Conservation (phyloP, 1,140 invertebrate genomes). For the Drosophila punjabiensis region DNA sequence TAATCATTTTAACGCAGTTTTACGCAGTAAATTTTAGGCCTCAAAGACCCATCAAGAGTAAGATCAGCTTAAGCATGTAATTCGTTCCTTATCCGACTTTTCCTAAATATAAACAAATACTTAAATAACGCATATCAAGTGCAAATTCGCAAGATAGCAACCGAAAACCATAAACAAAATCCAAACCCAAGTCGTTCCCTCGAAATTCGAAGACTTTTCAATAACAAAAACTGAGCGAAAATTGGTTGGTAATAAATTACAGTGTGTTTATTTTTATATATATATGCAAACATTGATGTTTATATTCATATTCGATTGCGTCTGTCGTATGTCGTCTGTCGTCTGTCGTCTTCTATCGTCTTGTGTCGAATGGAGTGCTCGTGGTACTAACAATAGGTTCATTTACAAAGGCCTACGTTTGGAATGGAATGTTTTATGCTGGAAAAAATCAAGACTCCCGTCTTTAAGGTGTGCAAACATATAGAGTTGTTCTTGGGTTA, state of each 20-base stretch:
- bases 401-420: constrained; percentile 34
- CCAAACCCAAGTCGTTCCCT: neutral
- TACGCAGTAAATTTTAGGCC: neutral
- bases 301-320: constrained; percentile 50
- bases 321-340: constrained; percentile 1
- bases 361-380: constrained; percentile 40
- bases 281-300: constrained; percentile 17
- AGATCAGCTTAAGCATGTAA: no score
- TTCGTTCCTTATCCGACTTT: neutral
- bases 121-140: neutral
- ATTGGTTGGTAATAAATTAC: constrained; percentile 24
- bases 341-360: neutral
- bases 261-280: constrained; percentile 14
- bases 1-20: neutral
- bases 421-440: constrained; percentile 48
- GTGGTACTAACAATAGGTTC: constrained; percentile 32
- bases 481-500: no score
- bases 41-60: neutral
- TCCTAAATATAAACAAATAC: neutral
- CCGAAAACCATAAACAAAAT: neutral
- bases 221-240: neutral
- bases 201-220: neutral
- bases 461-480: no score
- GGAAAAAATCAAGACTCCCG: no score
- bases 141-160: constrained; percentile 8